Evolutionary conservation across 2,888 invertebrate species (phyloP), one percentile per base, ranked within the genome.

Genomic region (Eristalis intricaria): DNA sequence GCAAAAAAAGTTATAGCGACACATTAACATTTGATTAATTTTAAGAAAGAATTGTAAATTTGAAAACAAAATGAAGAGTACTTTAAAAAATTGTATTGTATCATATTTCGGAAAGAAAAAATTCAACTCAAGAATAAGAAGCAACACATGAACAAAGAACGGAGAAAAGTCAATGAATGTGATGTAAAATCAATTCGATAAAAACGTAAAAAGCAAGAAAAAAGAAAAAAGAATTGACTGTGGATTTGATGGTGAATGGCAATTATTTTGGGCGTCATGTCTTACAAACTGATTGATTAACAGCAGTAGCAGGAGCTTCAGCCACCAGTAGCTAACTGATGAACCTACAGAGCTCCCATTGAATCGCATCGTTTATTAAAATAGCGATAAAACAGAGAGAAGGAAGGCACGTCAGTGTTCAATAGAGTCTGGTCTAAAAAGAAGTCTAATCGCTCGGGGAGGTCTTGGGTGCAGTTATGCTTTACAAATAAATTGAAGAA

Each of bases 1-100:
- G 90, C 90, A 90, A 90, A 90, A 90, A 90, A 90, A 85, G 78
- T 88, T 88, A 89, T 89, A 90, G 90, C 90, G 90, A 90, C 90
- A 90, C 90, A 90, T 90, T 90, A 90, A 90, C 90, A 90, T 89
- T 89, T 89, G 80, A 86, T 89, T 86, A 87, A 79, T 85, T 79
- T 83, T 84, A 78, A 71, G 64, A 81, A 79, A 76, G 73, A 64
- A 69, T 26, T 66, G 65, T 68, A 81, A 38, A 71, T 78, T 63
- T 88, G 63, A 89, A 75, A 50, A 50, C 50, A 50, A 50, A 50
- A 50, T 19, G 5, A 50, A 50, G 50, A 50, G 50, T 8, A 50
- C 3, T 50, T 50, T n/a, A 50, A 50, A 50, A 50, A 19, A 2
- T 50, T 7, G 8, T n/a, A 50, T 29, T 26, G 13, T 15, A 29